Percentiles rank a stretch among this genome's conserved stretches.
phyloP scores from a whole-genome alignment of 2,113 vertebrate species.

The Chrysochloris asiatica region DNA sequence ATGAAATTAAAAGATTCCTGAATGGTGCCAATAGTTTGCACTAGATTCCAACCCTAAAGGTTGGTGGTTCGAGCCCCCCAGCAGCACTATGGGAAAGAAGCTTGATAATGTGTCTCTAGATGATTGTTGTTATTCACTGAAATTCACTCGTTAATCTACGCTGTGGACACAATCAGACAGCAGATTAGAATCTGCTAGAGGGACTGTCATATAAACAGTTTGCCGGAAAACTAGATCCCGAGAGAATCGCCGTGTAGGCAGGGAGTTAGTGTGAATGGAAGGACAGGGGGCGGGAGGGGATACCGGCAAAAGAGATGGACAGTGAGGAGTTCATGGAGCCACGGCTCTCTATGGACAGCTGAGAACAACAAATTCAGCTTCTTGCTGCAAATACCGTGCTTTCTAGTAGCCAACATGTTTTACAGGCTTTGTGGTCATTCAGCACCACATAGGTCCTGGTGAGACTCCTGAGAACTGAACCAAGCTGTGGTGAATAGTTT shows the following conservation, averaged over 20 bases:
- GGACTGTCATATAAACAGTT: background rate
- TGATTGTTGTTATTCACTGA: background rate
- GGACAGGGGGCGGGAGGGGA: background rate
- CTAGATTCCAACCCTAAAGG: background rate
- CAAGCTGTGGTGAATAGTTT: background rate
- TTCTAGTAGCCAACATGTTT: background rate
- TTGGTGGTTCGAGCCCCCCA: no score
- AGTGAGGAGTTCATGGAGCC: background rate
- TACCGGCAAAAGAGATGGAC: background rate
- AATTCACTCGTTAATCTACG: background rate
- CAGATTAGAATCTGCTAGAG: background rate
- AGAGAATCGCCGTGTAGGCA: background rate
- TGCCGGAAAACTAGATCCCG: background rate
- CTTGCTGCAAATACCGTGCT: background rate
- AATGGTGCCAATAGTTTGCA: background rate
- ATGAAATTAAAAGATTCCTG: background rate
- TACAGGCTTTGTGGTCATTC: background rate
- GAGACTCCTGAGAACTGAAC: background rate
- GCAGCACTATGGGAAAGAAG: background rate
- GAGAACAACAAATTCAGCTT: background rate
- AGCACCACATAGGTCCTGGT: background rate
- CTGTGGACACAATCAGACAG: background rate
- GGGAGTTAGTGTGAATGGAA: background rate
- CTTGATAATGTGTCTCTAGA: background rate
- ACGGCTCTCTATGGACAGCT: background rate